phyloP scores from a whole-genome alignment of 2,113 vertebrate species.

The Micromys minutus region DNA sequence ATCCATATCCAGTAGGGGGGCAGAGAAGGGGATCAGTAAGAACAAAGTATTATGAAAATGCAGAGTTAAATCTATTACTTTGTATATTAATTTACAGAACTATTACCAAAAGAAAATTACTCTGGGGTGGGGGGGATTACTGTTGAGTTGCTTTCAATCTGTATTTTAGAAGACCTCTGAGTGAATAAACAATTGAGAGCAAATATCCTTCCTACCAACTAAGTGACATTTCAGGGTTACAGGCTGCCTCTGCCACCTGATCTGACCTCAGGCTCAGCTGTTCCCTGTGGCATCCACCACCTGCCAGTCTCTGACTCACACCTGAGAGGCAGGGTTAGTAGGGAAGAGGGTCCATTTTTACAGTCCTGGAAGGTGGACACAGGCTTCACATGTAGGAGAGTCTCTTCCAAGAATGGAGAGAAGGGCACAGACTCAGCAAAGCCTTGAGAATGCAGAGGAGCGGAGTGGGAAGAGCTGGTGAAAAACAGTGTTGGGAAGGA shows the following conservation, averaged over 20 bases:
- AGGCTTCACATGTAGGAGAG: not conserved
- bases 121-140: no score
- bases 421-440: no score
- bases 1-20: not conserved
- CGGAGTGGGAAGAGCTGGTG: not conserved
- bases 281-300: not conserved
- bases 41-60: not conserved
- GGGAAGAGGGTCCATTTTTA: not conserved
- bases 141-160: not conserved
- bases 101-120: not conserved
- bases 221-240: not conserved
- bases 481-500: not conserved
- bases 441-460: no score
- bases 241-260: not conserved
- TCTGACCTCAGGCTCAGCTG: not conserved
- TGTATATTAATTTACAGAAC: not conserved
- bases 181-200: not conserved
- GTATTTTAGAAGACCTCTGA: not conserved
- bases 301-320: not conserved
- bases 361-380: no score
- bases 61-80: not conserved
- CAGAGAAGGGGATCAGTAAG: not conserved
- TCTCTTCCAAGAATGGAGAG: not conserved
- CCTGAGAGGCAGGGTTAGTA: no score
- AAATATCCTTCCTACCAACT: not conserved